Conservation (phyloP, 1,140 invertebrate species). For the Phthorimaea operculella region DNA sequence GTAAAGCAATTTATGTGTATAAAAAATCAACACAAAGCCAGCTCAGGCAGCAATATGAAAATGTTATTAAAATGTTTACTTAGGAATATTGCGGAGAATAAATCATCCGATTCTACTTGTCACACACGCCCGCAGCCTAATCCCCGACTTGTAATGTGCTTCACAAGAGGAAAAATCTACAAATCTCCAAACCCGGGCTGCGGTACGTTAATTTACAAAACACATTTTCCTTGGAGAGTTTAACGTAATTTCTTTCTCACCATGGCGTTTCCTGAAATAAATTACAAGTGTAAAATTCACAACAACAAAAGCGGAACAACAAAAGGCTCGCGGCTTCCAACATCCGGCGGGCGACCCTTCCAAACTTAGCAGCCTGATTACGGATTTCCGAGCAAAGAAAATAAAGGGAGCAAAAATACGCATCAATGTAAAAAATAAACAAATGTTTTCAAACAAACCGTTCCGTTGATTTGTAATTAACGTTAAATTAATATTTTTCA, state of each 20-base stretch:
- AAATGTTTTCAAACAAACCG: constrained; percentile 44
- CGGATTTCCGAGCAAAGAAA: constrained; percentile 65
- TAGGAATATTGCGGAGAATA: not conserved
- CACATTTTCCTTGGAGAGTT: constrained; percentile 64
- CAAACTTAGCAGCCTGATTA: constrained; percentile 66
- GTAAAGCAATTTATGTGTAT: too few relatives aligned
- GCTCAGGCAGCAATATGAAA: too few relatives aligned
- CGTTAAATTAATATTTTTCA: constrained; percentile 22
- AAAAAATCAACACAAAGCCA: too few relatives aligned
- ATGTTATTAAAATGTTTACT: not conserved
- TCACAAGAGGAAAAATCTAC: constrained; percentile 21
- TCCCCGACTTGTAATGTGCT: constrained; percentile 9
- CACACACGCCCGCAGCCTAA: not conserved
- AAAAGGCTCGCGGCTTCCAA: constrained; percentile 64
- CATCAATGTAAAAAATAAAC: constrained; percentile 35
- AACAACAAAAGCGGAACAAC: constrained; percentile 65
- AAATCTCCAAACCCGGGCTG: constrained; percentile 41
- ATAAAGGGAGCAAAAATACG: constrained; percentile 47
- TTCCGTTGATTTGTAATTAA: constrained; percentile 33
- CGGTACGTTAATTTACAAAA: constrained; percentile 63
- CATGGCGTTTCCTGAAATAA: constrained; percentile 65
- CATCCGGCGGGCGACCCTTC: constrained; percentile 64
- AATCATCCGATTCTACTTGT: not conserved
- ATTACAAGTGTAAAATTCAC: constrained; percentile 68
- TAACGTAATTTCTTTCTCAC: constrained; percentile 65